These are phyloP conservation scores for Nipponia nippon DNA, from an alignment of 2,113 vertebrate genomes.

Conservation along the genomic window DNA sequence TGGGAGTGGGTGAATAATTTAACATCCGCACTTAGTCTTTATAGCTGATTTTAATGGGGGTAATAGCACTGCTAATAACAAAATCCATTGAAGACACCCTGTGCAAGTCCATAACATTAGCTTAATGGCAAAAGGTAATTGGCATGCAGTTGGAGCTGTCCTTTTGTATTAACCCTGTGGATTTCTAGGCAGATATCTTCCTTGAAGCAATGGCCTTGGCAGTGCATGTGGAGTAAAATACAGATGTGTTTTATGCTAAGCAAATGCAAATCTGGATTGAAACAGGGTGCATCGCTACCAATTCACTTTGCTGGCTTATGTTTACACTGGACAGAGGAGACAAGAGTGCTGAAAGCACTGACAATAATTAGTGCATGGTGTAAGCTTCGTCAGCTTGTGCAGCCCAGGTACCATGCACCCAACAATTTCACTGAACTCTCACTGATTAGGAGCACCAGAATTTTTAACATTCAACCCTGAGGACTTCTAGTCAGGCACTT, in stretches of 20 bases:
- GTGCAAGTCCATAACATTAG: constrained; percentile 76
- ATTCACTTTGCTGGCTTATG: background rate
- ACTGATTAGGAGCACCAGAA: background rate
- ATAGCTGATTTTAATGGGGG: constrained; percentile 70
- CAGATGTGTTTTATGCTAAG: background rate
- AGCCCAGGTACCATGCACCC: background rate
- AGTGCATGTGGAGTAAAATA: background rate
- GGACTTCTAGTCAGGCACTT: background rate
- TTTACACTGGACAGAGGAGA: background rate
- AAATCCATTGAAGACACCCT: constrained; percentile 66
- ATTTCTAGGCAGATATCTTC: constrained; percentile 38
- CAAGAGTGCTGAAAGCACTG: background rate
- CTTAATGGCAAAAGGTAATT: constrained; percentile 77
- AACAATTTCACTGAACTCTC: background rate
- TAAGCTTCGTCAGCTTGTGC: background rate
- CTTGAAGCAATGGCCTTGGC: background rate
- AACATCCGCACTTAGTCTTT: constrained; percentile 47
- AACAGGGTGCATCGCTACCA: accelerated
- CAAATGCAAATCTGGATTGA: background rate
- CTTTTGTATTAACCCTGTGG: constrained; percentile 67
- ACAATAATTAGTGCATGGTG: accelerated
- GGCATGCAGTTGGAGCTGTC: constrained; percentile 52
- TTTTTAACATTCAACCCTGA: background rate
- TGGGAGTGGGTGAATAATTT: constrained; percentile 71
- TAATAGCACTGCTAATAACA: constrained; percentile 72